These are phyloP conservation scores for Drosophila santomea DNA, from an alignment of 1,140 invertebrate genomes.

Conservation along the genomic window DNA sequence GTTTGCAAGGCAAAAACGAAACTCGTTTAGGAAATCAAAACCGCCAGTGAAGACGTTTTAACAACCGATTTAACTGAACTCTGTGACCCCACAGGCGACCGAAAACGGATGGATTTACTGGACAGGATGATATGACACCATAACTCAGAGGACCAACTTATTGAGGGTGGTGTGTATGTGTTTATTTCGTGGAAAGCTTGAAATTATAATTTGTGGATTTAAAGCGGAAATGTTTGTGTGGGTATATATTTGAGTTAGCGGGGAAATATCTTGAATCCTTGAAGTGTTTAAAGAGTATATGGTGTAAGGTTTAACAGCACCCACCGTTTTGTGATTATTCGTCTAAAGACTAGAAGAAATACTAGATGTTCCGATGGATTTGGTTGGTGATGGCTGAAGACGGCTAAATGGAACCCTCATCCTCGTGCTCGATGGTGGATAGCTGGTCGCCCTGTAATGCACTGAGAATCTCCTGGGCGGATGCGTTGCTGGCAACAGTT, in stretches of 20 bases:
- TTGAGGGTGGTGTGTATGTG: neutral
- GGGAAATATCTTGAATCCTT: constrained; percentile 20
- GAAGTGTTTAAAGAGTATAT: neutral
- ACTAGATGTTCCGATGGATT: neutral
- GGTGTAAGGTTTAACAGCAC: neutral
- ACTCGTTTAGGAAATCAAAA: constrained; percentile 39
- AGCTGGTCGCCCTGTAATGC: neutral
- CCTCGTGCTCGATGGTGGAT: neutral
- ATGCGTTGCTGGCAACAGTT: neutral
- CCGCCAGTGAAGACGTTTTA: constrained; percentile 45
- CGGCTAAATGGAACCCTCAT: neutral
- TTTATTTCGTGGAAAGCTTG: constrained; percentile 14
- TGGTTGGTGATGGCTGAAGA: neutral
- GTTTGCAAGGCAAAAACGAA: constrained; percentile 25
- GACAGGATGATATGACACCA: neutral
- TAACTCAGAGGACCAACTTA: neutral
- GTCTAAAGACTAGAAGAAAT: neutral
- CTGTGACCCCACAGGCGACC: constrained; percentile 25
- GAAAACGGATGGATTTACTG: constrained; percentile 40
- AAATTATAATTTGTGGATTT: constrained; percentile 1
- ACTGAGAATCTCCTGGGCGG: neutral
- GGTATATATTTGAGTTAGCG: neutral
- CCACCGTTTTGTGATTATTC: neutral
- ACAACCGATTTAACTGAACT: constrained; percentile 81
- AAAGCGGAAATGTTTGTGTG: neutral